Base-by-base conservation (phyloP, 2,888 invertebrate species). In the Apocheima hispidaria region DNA sequence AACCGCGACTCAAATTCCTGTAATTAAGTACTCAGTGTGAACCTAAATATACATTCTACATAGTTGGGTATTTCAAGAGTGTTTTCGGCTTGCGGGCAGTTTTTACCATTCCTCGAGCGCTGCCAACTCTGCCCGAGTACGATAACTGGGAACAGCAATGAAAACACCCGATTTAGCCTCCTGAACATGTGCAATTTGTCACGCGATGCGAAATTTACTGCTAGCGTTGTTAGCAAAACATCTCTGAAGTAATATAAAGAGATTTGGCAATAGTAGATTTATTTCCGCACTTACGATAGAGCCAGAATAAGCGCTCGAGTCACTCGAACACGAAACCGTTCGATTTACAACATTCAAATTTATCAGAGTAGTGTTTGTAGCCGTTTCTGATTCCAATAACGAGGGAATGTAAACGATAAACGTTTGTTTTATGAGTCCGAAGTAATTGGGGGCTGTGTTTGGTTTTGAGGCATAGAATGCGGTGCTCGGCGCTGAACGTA, bases 1-100 rank as follows among this genome's bases (percentile, higher is more conserved):
- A 49, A 73, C 77, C 71, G 63, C 73, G 73, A 60, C 67, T 48
- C 68, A 68, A 70, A 73, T 73, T 70, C 69, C 69, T 65, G 68
- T 61, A 66, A 63, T 72, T 72, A 69, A 73, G 48, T 50, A 49
- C 55, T 55, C 55, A 61, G 52, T 41, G 54, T 55, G 40, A 55
- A 43, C 43, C 62, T 63, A 63, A 61, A 61, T 60, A 61, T 61
- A 61, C 44, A 41, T 44, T 51, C 35, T 61, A 52, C 52, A 61
- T 61, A 61, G 61, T 61, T 48, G 61, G 56, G 26, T 61, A 61
- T 61, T 61, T 57, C 56, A 61, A 57, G 56, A 61, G 56, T 52
- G 56, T 61, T 61, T 61, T 56, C 56, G 51, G 50, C 53, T 46
- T 48, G 44, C 46, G 14, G 23, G 36, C 41, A 41, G 43, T 61